phyloP scores from a whole-genome alignment of 2,113 vertebrate species.

The Misgurnus mizolepis region DNA sequence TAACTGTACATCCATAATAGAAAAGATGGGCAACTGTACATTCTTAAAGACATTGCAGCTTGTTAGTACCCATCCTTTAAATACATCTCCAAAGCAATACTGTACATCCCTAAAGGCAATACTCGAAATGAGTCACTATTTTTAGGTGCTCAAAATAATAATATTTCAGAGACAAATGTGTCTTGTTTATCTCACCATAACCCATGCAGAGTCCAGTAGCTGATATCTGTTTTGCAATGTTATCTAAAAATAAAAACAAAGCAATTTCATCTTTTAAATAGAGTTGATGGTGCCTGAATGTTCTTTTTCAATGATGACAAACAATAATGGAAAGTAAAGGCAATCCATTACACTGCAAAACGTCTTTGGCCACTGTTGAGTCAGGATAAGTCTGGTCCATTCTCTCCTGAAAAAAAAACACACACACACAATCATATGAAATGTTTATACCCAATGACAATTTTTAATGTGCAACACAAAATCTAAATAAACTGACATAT shows the following conservation, averaged over 20 bases:
- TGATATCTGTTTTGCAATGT: conserved; percentile 65
- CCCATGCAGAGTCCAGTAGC: conserved; percentile 77
- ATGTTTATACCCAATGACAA: neutral
- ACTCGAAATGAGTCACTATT: too few species aligned
- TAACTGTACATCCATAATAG: too few species aligned
- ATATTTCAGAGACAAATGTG: too few species aligned
- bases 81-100: too few species aligned
- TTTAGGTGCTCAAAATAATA: too few species aligned
- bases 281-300: neutral
- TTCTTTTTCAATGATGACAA: neutral
- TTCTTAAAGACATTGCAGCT: too few species aligned
- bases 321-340: neutral
- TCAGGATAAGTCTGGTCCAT: conserved; percentile 77
- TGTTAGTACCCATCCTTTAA: too few species aligned
- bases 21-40: too few species aligned
- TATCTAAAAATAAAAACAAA: conserved; percentile 64
- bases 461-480: neutral
- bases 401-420: conserved; percentile 64
- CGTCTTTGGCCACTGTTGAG: conserved; percentile 77
- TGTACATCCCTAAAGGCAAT: too few species aligned
- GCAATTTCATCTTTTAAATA: neutral
- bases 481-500: too few species aligned
- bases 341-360: conserved; percentile 68
- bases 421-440: too few species aligned
- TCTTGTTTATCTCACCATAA: conserved; percentile 66